Conservation (phyloP, 2,888 invertebrate species). For the Leptopterna dolabrata region DNA sequence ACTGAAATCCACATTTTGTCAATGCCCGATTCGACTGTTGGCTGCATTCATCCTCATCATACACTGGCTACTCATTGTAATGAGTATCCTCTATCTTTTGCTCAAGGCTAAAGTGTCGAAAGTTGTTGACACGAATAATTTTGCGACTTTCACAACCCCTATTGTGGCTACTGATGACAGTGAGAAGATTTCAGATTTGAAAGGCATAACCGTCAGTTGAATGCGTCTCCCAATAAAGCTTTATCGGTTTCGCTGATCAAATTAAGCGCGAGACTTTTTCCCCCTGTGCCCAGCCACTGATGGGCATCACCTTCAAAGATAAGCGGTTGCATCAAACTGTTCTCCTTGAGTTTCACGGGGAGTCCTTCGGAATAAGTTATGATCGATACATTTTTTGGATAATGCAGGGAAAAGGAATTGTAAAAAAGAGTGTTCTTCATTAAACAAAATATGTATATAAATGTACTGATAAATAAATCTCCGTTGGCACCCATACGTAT, state of each 20-base stretch:
- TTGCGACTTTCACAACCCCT: not conserved
- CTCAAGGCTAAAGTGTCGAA: not conserved
- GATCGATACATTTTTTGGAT: not conserved
- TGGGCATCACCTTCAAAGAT: not conserved
- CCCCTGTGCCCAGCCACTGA: not conserved
- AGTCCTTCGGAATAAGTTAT: not conserved
- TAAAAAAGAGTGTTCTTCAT: no score
- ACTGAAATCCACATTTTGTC: not conserved
- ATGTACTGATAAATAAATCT: no score
- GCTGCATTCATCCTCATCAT: not conserved
- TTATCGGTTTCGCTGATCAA: not conserved
- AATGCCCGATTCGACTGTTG: not conserved
- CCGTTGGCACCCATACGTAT: no score
- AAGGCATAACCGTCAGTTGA: not conserved
- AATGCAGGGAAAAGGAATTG: no score
- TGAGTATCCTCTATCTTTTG: not conserved
- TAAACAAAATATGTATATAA: no score
- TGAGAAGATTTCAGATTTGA: not conserved
- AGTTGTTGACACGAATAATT: not conserved
- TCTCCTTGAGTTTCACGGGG: not conserved
- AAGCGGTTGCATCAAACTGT: not conserved
- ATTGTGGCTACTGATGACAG: not conserved
- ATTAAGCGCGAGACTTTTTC: not conserved
- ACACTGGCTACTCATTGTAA: not conserved
- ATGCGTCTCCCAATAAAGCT: not conserved